phyloP scores from a whole-genome alignment of 2,113 vertebrate genomes.

The Scomber scombrus region DNA sequence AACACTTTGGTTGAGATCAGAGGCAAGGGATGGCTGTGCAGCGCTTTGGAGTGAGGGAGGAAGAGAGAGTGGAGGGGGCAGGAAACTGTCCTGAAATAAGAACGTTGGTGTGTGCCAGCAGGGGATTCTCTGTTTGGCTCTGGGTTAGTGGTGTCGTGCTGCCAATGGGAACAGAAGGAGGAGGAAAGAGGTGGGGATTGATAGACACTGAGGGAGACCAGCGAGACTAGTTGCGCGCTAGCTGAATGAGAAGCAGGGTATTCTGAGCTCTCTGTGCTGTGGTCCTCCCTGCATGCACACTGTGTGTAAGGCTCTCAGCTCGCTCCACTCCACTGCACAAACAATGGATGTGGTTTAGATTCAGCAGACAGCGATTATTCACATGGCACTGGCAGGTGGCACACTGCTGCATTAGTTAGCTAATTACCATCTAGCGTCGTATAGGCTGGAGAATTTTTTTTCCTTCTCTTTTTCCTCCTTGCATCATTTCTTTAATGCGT shows the following conservation, averaged over 20 bases:
- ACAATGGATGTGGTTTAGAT: constrained; percentile 25
- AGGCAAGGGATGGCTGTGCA: constrained; percentile 53
- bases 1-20: constrained; percentile 76
- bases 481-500: constrained; percentile 24
- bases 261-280: constrained; percentile 31
- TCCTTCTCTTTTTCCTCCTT: constrained; percentile 1
- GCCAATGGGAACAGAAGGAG: constrained; percentile 39
- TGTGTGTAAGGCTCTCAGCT: constrained; percentile 27
- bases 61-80: constrained; percentile 31
- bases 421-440: constrained; percentile 60
- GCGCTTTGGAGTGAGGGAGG: constrained; percentile 49
- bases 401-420: constrained; percentile 55
- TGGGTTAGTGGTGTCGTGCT: constrained; percentile 22
- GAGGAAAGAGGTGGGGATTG: constrained; percentile 51
- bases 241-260: constrained; percentile 65
- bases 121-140: constrained; percentile 44
- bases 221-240: constrained; percentile 7
- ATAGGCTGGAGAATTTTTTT: constrained; percentile 20
- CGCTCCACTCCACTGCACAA: constrained; percentile 30
- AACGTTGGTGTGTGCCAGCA: constrained; percentile 35
- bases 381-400: constrained; percentile 56
- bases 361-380: constrained; percentile 41
- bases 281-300: constrained; percentile 21
- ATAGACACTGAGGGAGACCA: constrained; percentile 34
- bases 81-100: constrained; percentile 57